Evolutionary conservation across 2,113 vertebrate species (phyloP), one percentile per base, ranked within the genome.

Genomic region (Macquaria australasica): DNA sequence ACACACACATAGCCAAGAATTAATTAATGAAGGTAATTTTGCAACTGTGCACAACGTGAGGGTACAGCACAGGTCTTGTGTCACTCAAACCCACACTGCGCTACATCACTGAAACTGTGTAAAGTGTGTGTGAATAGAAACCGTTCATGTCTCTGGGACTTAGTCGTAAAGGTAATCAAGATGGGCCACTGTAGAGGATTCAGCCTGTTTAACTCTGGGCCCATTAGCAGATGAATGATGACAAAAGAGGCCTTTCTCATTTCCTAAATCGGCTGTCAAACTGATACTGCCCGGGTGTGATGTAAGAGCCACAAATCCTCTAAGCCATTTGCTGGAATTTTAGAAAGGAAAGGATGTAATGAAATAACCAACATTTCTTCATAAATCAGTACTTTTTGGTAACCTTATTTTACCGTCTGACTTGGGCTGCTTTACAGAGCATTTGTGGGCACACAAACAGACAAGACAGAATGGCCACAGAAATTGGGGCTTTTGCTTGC

Each of bases 211-310:
- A 71, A 75, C 63, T 75, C 20, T 28, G n/a, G 39, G 20, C 58
- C 63, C 89, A 83, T 90, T 79, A 83, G 72, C 64, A 81, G 69
- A 90, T 86, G 56, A 86, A 85, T 73, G 77, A 80, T 64, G 60
- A 81, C 69, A 83, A 83, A 81, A 86, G 63, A 76, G 71, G 70
- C 20, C 72, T 72, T 80, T 86, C 63, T 88, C 83, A 81, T 85
- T 80, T 83, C 72, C 63, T 72, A 72, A 86, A 88, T 81, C 56
- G 3, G 6, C 62, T 70, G 67, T 70, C 73, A 53, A 79, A 79
- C 15, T 50, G 60, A 77, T n/a, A 80, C 28, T 14, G 69, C n/a
- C 37, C 23, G 5, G 25, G 53, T 55, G 75, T 82, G 74, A 82
- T 62, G 50, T 71, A 90, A 90, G 45, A 34, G 64, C 39, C 43